Evolutionary conservation across 2,113 vertebrate genomes (phyloP).

Genomic region (Tretioscincus oriximinensis): DNA sequence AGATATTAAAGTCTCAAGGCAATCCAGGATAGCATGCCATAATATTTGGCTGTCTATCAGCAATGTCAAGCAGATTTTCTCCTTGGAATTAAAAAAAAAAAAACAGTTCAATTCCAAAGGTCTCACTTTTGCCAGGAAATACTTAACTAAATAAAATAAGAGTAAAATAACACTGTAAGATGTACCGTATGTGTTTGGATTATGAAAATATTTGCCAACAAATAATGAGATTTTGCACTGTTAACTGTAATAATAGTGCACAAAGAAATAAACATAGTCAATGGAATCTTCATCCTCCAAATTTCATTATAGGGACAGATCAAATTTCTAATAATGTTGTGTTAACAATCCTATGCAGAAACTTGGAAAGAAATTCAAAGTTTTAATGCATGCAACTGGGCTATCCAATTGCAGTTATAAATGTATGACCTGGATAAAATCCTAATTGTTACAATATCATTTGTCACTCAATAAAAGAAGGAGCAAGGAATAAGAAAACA

Average conservation of each 20-base stretch:
- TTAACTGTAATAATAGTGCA: neutral
- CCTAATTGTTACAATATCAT: neutral
- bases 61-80: neutral
- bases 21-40: neutral
- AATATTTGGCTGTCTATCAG: conserved; percentile 21
- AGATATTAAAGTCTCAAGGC: neutral
- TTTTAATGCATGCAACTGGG: neutral
- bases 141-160: neutral
- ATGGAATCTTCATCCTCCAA: neutral
- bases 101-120: neutral
- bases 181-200: neutral
- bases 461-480: neutral
- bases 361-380: neutral
- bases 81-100: neutral
- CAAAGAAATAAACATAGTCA: neutral
- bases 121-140: neutral
- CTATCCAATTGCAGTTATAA: neutral
- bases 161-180: neutral
- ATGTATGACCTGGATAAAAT: neutral
- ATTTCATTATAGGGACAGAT: neutral
- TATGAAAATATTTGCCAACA: neutral
- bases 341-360: neutral
- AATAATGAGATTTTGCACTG: neutral
- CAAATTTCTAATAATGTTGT: neutral
- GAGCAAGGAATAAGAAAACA: neutral